phyloP scores from a whole-genome alignment of 2,113 vertebrate species.

The Gyps fulvus region DNA sequence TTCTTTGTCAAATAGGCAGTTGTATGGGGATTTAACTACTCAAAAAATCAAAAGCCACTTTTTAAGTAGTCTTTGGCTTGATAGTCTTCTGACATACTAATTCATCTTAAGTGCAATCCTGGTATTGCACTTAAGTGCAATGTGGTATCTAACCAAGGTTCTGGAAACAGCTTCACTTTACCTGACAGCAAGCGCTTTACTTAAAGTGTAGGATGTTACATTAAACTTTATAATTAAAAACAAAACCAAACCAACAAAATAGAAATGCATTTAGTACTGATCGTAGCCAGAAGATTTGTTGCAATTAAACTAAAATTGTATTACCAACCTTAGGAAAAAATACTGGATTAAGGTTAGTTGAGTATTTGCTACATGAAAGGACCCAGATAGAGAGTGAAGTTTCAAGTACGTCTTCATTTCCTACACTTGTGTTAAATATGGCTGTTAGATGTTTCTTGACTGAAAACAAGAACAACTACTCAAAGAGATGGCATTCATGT shows the following conservation, averaged over 20 bases:
- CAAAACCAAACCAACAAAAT: not conserved
- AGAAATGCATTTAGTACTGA: not conserved
- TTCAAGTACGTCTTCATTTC: not conserved
- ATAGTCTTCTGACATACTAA: not conserved
- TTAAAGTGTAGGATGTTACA: not conserved
- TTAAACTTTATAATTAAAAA: not conserved
- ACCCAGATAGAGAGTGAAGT: not conserved
- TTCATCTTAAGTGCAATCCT: not conserved
- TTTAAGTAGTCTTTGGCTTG: not conserved
- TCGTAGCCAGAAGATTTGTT: not conserved
- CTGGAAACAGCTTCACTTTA: not conserved
- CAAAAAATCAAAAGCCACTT: not conserved
- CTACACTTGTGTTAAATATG: not conserved
- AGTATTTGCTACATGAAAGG: not conserved
- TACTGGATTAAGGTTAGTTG: not conserved
- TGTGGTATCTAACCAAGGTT: not conserved
- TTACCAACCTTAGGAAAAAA: not conserved
- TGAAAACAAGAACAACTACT: not conserved
- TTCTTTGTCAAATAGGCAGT: not conserved
- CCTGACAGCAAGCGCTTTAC: not conserved
- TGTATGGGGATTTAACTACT: not conserved
- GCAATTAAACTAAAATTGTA: not conserved
- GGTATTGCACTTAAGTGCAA: not conserved
- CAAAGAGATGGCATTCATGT: not conserved
- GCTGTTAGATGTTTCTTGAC: not conserved